Percentiles rank a stretch among this genome's conserved stretches.
Evolutionary conservation across 2,797 vertebrate genomes (phyloP).

Genomic region (Sardinella longiceps): DNA sequence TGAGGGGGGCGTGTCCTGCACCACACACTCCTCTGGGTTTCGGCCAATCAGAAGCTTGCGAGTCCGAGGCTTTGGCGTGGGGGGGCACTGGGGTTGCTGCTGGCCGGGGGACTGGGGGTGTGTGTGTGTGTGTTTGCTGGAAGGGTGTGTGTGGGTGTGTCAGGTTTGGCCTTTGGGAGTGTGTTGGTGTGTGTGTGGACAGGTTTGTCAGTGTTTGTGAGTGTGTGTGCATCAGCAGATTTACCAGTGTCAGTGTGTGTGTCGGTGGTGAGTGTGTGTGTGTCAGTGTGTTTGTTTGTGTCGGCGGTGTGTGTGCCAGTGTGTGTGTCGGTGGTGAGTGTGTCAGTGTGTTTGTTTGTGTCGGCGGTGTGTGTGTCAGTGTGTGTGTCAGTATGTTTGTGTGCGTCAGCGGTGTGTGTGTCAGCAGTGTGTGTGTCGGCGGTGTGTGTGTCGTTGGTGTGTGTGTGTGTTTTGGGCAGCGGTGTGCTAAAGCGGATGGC

Average conservation of each 20-base stretch:
- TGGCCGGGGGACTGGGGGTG: not conserved
- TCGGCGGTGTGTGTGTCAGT: not conserved
- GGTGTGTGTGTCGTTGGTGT: not conserved
- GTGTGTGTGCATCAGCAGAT: not conserved
- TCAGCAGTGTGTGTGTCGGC: not conserved
- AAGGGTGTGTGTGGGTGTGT: not conserved
- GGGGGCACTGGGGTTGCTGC: slow-evolving; percentile 58
- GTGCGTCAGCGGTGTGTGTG: not conserved
- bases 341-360: too few relatives aligned
- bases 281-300: slow-evolving; percentile 9
- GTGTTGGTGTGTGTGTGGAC: slow-evolving; percentile 8
- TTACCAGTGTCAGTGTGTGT: not conserved
- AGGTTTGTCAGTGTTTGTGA: not conserved
- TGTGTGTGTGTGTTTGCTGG: slow-evolving; percentile 51
- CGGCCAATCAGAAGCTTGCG: slow-evolving; percentile 64
- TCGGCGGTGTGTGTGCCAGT: not conserved
- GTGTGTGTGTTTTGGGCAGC: not conserved
- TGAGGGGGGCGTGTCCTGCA: slow-evolving; percentile 60
- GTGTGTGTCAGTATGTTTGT: not conserved
- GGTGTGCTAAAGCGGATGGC: slow-evolving; percentile 81
- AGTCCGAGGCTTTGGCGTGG: slow-evolving; percentile 88
- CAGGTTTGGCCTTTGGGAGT: too few relatives aligned
- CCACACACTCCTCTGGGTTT: slow-evolving; percentile 62
- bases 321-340: not conserved
- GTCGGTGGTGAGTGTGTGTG: not conserved